Evolutionary conservation across 2,113 vertebrate species (phyloP), one percentile per base, ranked within the genome.

Genomic region (Centropus unirufus): DNA sequence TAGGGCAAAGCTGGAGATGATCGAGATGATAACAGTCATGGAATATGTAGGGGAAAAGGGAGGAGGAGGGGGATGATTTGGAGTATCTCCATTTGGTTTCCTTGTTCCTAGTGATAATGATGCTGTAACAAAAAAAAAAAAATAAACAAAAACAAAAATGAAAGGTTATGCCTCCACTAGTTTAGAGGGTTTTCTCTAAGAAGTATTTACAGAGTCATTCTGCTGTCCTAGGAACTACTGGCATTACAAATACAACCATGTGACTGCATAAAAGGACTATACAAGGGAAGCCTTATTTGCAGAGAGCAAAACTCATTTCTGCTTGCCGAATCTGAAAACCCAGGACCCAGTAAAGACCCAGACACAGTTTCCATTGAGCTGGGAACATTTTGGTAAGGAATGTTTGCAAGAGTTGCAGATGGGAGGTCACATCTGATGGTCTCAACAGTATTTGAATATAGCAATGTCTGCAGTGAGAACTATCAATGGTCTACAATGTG

Each of bases 21-120:
- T 94, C 2, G 98, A 98, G 83, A 99, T 98, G 46, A 99, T 99
- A 86, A 99, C 97, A 0, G 98, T 99, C 99, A 99, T 99, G 81
- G 99, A 99, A 96, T 99, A 98, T 0, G 98, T 97, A 8, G 99
- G 98, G 20, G 99, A 99, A 26, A 97, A 97, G 3, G 95, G 91
- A 29, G 95, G 94, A 87, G 96, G 66, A 44, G 87, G 94, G 1
- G 68, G 97, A 85, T 79, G 97, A 89, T 82, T 82, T 87, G 91
- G 97, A 66, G 97, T 93, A 12, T 97, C 96, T 83, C 88, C 97
- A 87, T 16, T 98, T 83, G 98, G 97, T 92, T 97, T 97, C 77
- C 97, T 93, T 5, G 97, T 96, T 92, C 98, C 97, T 40, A 98
- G 83, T 39, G 96, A 92, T 29, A 97, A 94, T 11, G 95, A 98